Evolutionary conservation across 1,140 invertebrate species (phyloP).

Genomic region (Drosophila melanogaster): Release_6_plus_ISO1_MT NT_033777.3:7093501-7094000

Average conservation of each 20-base stretch:
- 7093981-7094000: conserved; percentile 3
- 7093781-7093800: neutral
- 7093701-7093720: conserved; percentile 7
- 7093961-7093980: neutral
- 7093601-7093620: conserved; percentile 1
- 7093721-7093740: too few species aligned
- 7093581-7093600: neutral
- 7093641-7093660: neutral
- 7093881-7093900: too few species aligned
- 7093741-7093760: neutral
- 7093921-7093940: too few species aligned
- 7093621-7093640: neutral
- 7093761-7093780: neutral
- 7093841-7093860: neutral
- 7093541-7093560: neutral
- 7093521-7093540: neutral
- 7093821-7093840: neutral
- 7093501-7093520: neutral
- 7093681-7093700: conserved; percentile 5
- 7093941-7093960: neutral
- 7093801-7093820: neutral
- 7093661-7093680: conserved; percentile 1
- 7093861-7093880: too few species aligned
- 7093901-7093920: too few species aligned
- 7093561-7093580: neutral